Conservation (phyloP, 2,888 invertebrate genomes). For the Mongoloraphidia duomilia region DNA sequence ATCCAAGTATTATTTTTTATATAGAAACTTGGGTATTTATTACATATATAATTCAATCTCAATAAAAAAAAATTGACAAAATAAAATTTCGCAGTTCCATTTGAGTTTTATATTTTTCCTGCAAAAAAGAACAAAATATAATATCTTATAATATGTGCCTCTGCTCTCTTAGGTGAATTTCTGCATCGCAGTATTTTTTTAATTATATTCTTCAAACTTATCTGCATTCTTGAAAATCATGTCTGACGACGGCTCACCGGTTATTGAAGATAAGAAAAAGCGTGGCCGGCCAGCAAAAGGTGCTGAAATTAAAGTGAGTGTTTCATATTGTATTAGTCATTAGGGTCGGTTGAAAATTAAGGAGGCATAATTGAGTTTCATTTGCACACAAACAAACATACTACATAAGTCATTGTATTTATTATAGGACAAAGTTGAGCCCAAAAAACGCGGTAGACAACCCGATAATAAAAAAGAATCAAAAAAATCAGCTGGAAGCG, state of each 20-base stretch:
- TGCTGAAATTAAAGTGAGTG: constrained; percentile 5
- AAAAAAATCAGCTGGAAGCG: constrained; percentile 10
- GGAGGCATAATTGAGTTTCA: neutral
- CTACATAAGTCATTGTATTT: too few species aligned
- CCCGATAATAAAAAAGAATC: constrained; percentile 3
- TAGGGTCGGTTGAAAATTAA: neutral
- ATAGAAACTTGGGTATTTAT: too few species aligned
- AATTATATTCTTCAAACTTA: too few species aligned
- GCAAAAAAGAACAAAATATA: neutral
- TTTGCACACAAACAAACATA: too few species aligned
- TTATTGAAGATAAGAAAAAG: constrained; percentile 14
- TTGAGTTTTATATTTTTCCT: neutral
- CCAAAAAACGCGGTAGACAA: constrained; percentile 5
- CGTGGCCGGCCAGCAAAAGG: constrained; percentile 15
- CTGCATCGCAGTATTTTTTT: too few species aligned
- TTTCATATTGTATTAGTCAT: neutral
- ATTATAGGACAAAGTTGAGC: neutral
- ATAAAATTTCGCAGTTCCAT: neutral
- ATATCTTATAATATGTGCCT: too few species aligned
- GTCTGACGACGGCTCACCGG: constrained; percentile 16
- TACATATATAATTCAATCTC: too few species aligned
- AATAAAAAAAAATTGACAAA: too few species aligned
- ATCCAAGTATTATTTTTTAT: too few species aligned
- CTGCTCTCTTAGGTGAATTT: too few species aligned
- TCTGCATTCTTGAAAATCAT: constrained; percentile 4